Percentiles rank a stretch among this genome's conserved stretches.
Conservation (phyloP, 2,888 invertebrate species). For the Alloscopus bannaensis region DNA sequence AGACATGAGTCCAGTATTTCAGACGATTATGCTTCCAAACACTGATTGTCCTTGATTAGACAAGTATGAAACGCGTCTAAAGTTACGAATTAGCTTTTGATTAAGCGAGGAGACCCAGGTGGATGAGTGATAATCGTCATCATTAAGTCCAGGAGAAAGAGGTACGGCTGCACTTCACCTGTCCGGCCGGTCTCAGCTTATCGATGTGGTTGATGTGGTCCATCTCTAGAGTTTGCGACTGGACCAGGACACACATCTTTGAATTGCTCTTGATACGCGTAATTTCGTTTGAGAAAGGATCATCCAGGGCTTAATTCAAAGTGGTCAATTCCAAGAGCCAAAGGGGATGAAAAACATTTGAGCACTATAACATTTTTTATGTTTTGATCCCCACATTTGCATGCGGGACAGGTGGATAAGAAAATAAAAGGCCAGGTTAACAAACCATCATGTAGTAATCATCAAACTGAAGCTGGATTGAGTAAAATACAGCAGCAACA, state of each 20-base stretch:
- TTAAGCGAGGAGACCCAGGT: constrained; percentile 61
- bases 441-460: constrained; percentile 43
- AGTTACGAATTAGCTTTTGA: constrained; percentile 63
- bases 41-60: constrained; percentile 61
- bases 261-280: background rate
- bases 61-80: constrained; percentile 48
- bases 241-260: too few species aligned
- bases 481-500: constrained; percentile 45
- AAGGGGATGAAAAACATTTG: constrained; percentile 23
- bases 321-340: constrained; percentile 21
- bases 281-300: background rate
- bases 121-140: constrained; percentile 61
- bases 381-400: constrained; percentile 56
- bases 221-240: too few species aligned
- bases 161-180: too few species aligned
- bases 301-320: background rate
- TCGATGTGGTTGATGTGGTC: too few species aligned
- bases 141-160: constrained; percentile 56
- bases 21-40: too few species aligned
- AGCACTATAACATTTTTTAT: constrained; percentile 24
- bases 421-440: constrained; percentile 62
- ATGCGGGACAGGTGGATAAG: constrained; percentile 61
- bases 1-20: background rate
- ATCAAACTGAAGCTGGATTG: constrained; percentile 33
- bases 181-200: too few species aligned